phyloP scores from a whole-genome alignment of 2,888 invertebrate species.

The Nomada lathburiana region DNA sequence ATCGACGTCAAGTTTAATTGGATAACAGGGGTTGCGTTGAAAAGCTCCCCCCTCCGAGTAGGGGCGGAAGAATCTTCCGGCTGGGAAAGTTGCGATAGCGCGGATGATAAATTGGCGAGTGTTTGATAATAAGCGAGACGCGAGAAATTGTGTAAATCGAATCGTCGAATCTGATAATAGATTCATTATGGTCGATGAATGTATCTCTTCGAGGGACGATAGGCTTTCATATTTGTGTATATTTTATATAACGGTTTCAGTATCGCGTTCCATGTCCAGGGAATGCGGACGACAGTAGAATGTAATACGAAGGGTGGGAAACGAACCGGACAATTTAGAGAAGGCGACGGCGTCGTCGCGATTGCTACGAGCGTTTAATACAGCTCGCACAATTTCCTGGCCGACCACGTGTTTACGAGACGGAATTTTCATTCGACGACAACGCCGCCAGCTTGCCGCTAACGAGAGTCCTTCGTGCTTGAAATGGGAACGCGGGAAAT shows the following conservation, averaged over 20 bases:
- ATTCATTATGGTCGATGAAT: too few relatives aligned
- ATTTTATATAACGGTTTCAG: too few relatives aligned
- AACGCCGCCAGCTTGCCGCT: background rate
- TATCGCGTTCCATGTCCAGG: too few relatives aligned
- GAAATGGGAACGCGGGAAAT: slow-evolving; percentile 1
- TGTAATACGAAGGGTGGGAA: background rate
- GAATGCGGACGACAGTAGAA: background rate
- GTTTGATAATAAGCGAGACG: too few relatives aligned
- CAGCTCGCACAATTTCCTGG: slow-evolving; percentile 56
- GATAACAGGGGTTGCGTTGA: background rate
- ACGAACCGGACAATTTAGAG: background rate
- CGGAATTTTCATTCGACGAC: background rate
- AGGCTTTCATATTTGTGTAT: too few relatives aligned
- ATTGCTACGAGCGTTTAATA: slow-evolving; percentile 50
- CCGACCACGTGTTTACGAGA: slow-evolving; percentile 46
- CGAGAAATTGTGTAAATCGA: too few relatives aligned
- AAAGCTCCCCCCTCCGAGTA: background rate
- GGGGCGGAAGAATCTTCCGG: background rate
- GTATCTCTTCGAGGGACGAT: too few relatives aligned
- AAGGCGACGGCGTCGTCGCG: slow-evolving; percentile 1
- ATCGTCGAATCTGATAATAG: too few relatives aligned
- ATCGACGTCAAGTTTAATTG: slow-evolving; percentile 14
- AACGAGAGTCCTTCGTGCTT: background rate
- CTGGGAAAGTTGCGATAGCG: background rate
- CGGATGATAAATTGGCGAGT: too few relatives aligned